These are phyloP conservation scores for Odontocerum albicorne DNA, from an alignment of 2,888 invertebrate genomes.

Conservation along the genomic window DNA sequence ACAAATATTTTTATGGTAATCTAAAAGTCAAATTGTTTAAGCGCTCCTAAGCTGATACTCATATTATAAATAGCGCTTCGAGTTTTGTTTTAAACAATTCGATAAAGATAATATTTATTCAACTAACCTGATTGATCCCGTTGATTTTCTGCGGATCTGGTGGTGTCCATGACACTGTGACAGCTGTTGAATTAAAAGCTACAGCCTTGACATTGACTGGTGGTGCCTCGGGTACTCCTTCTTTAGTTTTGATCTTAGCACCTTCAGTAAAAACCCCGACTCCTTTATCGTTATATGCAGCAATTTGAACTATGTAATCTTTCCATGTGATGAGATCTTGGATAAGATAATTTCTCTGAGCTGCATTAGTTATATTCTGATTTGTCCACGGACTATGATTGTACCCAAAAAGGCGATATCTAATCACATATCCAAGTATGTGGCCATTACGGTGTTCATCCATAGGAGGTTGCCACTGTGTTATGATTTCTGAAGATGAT, in stretches of 20 bases:
- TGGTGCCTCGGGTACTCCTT: slow-evolving; percentile 92
- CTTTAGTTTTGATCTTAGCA: slow-evolving; percentile 91
- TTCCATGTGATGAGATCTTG: slow-evolving; percentile 96
- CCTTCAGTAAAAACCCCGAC: slow-evolving; percentile 90
- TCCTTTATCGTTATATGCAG: slow-evolving; percentile 96
- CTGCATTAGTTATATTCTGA: slow-evolving; percentile 91
- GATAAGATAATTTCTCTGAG: slow-evolving; percentile 87
- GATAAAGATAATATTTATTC: not conserved
- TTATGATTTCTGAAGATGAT: slow-evolving; percentile 92
- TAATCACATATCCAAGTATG: slow-evolving; percentile 89
- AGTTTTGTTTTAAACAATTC: too few relatives aligned
- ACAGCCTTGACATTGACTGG: slow-evolving; percentile 80
- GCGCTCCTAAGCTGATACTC: too few relatives aligned
- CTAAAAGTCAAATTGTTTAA: too few relatives aligned
- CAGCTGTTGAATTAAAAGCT: slow-evolving; percentile 84
- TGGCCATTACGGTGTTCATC: slow-evolving; percentile 95
- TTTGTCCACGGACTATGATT: slow-evolving; percentile 90
- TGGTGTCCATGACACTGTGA: slow-evolving; percentile 89
- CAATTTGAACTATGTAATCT: slow-evolving; percentile 94
- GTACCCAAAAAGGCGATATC: slow-evolving; percentile 90
- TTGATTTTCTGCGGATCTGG: slow-evolving; percentile 97
- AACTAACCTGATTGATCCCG: slow-evolving; percentile 86
- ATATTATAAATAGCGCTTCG: too few relatives aligned
- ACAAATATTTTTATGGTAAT: too few relatives aligned
- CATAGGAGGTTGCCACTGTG: slow-evolving; percentile 95